Conservation (phyloP, 2,888 invertebrate species). For the Cephus nigrinus region DNA sequence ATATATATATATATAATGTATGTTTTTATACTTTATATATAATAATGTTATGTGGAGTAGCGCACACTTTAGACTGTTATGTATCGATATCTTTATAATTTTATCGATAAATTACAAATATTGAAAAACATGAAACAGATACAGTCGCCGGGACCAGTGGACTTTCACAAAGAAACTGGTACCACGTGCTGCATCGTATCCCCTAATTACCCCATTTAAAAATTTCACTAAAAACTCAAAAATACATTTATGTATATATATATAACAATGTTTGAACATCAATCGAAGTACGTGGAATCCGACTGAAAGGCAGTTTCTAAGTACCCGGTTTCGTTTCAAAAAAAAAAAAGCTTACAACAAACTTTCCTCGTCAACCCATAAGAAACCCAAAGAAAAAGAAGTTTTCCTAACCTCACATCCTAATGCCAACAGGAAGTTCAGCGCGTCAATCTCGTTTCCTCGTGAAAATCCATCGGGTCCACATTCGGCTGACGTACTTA, state of each 20-base stretch:
- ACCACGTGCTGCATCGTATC: not conserved
- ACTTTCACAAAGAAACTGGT: constrained; percentile 28
- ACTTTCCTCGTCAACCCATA: not conserved
- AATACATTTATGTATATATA: not conserved
- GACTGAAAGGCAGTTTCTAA: not conserved
- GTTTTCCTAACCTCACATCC: not conserved
- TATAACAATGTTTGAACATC: not conserved
- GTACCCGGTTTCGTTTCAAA: not conserved
- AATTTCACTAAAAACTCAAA: not conserved
- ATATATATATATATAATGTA: constrained; percentile 57
- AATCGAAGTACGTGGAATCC: not conserved
- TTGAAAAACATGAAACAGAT: constrained; percentile 67
- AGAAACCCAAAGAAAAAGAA: not conserved
- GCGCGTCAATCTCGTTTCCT: not conserved
- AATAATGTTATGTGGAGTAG: constrained; percentile 65
- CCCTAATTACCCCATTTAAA: not conserved
- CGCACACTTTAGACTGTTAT: constrained; percentile 66
- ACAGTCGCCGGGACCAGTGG: constrained; percentile 54
- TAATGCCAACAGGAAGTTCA: not conserved
- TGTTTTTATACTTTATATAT: constrained; percentile 64
- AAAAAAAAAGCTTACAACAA: not conserved
- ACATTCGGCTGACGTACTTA: constrained; percentile 29
- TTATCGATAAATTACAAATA: constrained; percentile 66
- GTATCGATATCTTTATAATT: constrained; percentile 65
- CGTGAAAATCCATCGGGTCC: constrained; percentile 3